Conservation (phyloP, 2,797 vertebrate genomes). For the Tadarida brasiliensis region DNA sequence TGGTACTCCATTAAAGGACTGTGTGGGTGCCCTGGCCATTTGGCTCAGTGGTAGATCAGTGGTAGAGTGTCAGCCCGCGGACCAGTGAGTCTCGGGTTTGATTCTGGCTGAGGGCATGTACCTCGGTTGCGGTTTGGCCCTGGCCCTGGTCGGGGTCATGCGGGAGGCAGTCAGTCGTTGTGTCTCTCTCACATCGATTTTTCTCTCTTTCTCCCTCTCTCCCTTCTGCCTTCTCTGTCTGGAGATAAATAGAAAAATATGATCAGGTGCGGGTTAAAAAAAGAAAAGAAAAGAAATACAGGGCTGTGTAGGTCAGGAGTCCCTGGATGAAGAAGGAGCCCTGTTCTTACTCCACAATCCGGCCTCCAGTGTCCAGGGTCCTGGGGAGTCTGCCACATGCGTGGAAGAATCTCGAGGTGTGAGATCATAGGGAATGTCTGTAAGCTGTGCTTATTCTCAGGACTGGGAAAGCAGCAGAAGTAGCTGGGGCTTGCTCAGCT, state of each 20-base stretch:
- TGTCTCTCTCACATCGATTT: too few relatives aligned
- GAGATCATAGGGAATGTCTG: not conserved
- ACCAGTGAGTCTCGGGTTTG: too few relatives aligned
- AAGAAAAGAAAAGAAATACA: not conserved
- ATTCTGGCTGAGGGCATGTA: too few relatives aligned
- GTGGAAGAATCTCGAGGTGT: not conserved
- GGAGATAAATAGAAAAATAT: too few relatives aligned
- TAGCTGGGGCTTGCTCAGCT: not conserved
- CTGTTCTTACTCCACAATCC: not conserved
- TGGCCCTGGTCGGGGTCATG: too few relatives aligned
- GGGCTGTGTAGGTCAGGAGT: not conserved
- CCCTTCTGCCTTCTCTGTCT: too few relatives aligned
- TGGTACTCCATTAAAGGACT: not conserved
- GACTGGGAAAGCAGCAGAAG: not conserved
- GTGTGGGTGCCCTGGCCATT: not conserved
- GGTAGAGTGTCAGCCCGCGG: too few relatives aligned
- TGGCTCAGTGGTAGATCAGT: too few relatives aligned
- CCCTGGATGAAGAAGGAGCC: not conserved
- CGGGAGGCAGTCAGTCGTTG: too few relatives aligned
- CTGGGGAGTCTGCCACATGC: not conserved
- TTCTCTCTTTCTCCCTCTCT: too few relatives aligned
- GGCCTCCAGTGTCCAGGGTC: not conserved
- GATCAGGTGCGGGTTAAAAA: too few relatives aligned
- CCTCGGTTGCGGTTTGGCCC: too few relatives aligned
- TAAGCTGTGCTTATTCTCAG: not conserved